Evolutionary conservation across 2,113 vertebrate species (phyloP).

Genomic region (Phaetusa simplex): DNA sequence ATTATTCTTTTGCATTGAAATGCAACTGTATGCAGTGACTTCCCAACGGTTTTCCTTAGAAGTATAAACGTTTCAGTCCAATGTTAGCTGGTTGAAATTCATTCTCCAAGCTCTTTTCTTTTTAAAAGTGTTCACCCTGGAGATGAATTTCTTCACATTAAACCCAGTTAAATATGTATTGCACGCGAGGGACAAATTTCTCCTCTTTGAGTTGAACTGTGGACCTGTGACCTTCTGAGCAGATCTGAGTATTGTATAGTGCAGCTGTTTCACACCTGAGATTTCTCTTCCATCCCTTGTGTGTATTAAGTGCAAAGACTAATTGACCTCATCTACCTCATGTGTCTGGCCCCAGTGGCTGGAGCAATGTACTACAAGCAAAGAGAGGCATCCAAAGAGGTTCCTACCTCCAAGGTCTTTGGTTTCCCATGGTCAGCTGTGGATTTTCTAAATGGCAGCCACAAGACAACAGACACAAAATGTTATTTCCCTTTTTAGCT

Average conservation of each 20-base stretch:
- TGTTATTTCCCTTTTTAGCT: background rate
- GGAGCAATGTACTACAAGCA: background rate
- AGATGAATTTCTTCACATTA: slow-evolving; percentile 62
- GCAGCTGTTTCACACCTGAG: background rate
- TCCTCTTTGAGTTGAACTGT: slow-evolving; percentile 31
- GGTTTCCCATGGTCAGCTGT: background rate
- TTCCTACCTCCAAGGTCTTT: background rate
- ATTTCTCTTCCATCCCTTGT: background rate
- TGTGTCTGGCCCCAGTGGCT: background rate
- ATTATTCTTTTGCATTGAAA: background rate
- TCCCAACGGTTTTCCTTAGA: background rate
- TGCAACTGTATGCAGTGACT: background rate
- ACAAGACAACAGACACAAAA: background rate
- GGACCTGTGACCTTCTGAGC: background rate
- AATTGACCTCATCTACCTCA: background rate
- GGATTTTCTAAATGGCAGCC: background rate
- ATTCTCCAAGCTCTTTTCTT: background rate
- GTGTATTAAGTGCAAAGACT: background rate
- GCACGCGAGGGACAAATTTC: background rate
- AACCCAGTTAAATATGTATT: slow-evolving; percentile 58
- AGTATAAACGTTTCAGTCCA: slow-evolving; percentile 7
- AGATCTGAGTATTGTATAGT: background rate
- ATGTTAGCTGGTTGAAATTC: slow-evolving; percentile 25
- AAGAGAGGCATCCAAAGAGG: background rate
- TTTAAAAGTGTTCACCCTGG: background rate